A percentile compares a stretch with the other conserved stretches of the same genome.
These are phyloP conservation scores for Orchesellides sinensis DNA, from an alignment of 2,888 invertebrate genomes.

Conservation along the genomic window DNA sequence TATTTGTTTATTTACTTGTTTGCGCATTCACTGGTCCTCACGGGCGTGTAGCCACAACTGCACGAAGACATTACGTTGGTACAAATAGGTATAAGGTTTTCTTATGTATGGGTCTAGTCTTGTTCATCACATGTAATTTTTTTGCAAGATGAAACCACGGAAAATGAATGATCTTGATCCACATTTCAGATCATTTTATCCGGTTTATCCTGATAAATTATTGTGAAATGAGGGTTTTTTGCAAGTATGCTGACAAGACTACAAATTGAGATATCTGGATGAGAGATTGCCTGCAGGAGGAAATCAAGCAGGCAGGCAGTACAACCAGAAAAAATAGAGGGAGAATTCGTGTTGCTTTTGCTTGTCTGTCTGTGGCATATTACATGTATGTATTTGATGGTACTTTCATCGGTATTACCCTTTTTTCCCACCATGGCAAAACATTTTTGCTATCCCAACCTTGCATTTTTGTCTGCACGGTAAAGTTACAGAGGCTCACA, in stretches of 20 bases:
- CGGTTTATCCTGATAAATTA: constrained; percentile 65
- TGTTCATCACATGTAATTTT: constrained; percentile 17
- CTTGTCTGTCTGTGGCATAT: constrained; percentile 20
- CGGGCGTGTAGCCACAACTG: constrained; percentile 20
- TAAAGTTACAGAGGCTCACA: constrained; percentile 18
- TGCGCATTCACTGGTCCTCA: constrained; percentile 10
- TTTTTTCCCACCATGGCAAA: background rate
- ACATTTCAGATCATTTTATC: constrained; percentile 62
- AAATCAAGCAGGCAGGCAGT: constrained; percentile 49
- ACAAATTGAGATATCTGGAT: constrained; percentile 62
- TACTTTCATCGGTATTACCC: background rate
- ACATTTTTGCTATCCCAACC: no score
- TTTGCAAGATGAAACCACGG: constrained; percentile 52
- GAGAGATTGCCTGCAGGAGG: constrained; percentile 60
- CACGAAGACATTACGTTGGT: background rate
- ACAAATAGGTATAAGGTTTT: background rate
- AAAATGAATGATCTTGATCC: constrained; percentile 63
- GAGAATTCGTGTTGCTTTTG: background rate
- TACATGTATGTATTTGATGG: constrained; percentile 44
- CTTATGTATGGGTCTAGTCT: constrained; percentile 31
- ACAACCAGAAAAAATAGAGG: constrained; percentile 18
- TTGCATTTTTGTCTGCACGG: constrained; percentile 4
- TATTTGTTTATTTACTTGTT: background rate
- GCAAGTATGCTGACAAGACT: constrained; percentile 59
- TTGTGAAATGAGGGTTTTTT: constrained; percentile 52